These are phyloP conservation scores for Anomalospiza imberbis DNA, from an alignment of 2,797 vertebrate genomes.

Conservation along the genomic window DNA sequence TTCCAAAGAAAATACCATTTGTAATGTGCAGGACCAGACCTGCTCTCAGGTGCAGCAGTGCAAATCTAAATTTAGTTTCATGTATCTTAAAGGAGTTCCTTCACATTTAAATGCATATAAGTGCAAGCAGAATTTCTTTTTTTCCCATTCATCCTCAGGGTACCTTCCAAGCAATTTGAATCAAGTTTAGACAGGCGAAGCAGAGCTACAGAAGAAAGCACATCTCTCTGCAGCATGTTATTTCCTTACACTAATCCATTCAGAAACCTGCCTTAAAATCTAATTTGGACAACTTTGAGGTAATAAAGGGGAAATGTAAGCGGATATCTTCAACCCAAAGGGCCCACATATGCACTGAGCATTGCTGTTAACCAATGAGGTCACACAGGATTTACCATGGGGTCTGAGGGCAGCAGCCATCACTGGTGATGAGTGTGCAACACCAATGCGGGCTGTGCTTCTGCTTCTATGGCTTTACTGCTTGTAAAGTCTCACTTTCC, in stretches of 20 bases:
- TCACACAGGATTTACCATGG: not conserved
- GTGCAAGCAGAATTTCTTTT: not conserved
- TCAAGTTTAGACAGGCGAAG: conserved; percentile 52
- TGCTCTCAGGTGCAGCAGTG: conserved; percentile 46
- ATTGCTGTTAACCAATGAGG: rapidly evolving
- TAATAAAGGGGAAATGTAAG: conserved; percentile 23
- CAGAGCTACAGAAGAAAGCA: conserved; percentile 25
- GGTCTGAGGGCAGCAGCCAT: not conserved
- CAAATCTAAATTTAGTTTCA: conserved; percentile 63
- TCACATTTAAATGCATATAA: conserved; percentile 40
- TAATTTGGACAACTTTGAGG: not conserved
- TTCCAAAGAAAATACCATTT: conserved; percentile 58
- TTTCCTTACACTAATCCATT: conserved; percentile 19
- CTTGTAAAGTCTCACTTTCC: not conserved
- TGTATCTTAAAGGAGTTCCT: conserved; percentile 40
- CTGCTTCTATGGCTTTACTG: not conserved
- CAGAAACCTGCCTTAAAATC: conserved; percentile 14
- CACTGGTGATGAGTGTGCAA: not conserved
- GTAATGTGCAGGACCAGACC: conserved; percentile 40
- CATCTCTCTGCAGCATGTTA: not conserved
- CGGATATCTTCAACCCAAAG: not conserved
- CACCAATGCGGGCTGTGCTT: rapidly evolving
- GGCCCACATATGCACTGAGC: not conserved
- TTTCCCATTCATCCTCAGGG: conserved; percentile 48
- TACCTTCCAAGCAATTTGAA: conserved; percentile 38